Evolutionary conservation across 2,113 vertebrate genomes (phyloP).

Genomic region (Epinephelus fuscoguttatus): DNA sequence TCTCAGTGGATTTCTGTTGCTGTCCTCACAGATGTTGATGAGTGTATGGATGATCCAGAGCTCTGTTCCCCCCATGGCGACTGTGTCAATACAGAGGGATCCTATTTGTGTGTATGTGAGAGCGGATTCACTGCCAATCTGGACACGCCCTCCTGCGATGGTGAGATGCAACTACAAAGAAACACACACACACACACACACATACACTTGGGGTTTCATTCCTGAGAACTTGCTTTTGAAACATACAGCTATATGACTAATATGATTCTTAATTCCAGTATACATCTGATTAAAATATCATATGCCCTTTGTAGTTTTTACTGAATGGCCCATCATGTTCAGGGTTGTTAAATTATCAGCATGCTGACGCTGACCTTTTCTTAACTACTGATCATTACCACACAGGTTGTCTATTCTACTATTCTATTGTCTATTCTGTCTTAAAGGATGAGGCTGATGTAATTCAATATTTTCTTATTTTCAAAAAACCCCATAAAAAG

Average conservation of each 20-base stretch:
- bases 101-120: slow-evolving; percentile 91
- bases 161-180: slow-evolving; percentile 77
- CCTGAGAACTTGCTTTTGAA: background rate
- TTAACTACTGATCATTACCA: background rate
- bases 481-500: background rate
- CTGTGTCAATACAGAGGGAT: slow-evolving; percentile 93
- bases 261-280: background rate
- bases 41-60: slow-evolving; percentile 88
- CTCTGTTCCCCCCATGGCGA: slow-evolving; percentile 88
- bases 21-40: slow-evolving; percentile 89
- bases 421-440: too few species aligned
- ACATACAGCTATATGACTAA: background rate
- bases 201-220: background rate
- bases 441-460: background rate
- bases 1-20: slow-evolving; percentile 3
- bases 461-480: background rate
- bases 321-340: background rate
- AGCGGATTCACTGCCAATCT: slow-evolving; percentile 88
- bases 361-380: background rate
- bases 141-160: slow-evolving; percentile 88
- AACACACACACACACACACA: background rate
- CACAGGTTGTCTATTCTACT: background rate
- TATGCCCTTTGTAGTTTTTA: background rate
- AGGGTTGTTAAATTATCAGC: background rate
- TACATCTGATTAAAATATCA: too few species aligned